phyloP scores from a whole-genome alignment of 2,113 vertebrate species.

The Myotis davidii region DNA sequence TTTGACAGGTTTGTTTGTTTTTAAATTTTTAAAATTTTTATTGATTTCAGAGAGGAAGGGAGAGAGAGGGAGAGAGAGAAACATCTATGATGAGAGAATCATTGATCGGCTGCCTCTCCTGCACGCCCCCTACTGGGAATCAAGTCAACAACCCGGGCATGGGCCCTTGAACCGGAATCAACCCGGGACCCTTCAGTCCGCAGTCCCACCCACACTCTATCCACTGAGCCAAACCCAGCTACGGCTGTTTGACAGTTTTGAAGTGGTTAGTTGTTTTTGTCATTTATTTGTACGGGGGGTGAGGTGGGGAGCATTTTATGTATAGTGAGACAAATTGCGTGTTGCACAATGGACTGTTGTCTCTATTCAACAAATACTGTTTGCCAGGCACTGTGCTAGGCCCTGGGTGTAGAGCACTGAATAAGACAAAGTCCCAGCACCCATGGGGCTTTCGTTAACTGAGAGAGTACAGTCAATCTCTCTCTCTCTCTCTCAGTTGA shows the following conservation, averaged over 20 bases:
- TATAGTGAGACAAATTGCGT: slow-evolving; percentile 17
- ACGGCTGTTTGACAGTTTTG: neutral
- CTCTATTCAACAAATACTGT: neutral
- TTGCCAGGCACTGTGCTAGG: slow-evolving; percentile 8
- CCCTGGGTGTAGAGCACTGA: neutral
- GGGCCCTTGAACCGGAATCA: no score
- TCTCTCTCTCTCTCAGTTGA: neutral
- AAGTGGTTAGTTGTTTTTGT: neutral
- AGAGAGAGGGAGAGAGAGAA: no score
- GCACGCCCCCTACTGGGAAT: no score
- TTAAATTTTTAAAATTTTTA: no score
- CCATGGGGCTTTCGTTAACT: neutral
- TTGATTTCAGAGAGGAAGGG: no score
- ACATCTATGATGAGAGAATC: no score
- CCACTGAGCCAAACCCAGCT: no score
- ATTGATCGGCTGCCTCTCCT: no score
- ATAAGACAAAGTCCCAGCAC: neutral
- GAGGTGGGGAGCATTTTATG: neutral
- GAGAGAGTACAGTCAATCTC: neutral
- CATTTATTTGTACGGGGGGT: neutral
- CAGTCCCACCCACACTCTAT: no score
- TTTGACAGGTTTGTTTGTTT: neutral
- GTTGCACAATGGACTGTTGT: neutral
- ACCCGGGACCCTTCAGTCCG: no score
- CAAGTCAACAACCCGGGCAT: no score